Evolutionary conservation across 2,113 vertebrate species (phyloP).

Genomic region (Pelobates fuscus): DNA sequence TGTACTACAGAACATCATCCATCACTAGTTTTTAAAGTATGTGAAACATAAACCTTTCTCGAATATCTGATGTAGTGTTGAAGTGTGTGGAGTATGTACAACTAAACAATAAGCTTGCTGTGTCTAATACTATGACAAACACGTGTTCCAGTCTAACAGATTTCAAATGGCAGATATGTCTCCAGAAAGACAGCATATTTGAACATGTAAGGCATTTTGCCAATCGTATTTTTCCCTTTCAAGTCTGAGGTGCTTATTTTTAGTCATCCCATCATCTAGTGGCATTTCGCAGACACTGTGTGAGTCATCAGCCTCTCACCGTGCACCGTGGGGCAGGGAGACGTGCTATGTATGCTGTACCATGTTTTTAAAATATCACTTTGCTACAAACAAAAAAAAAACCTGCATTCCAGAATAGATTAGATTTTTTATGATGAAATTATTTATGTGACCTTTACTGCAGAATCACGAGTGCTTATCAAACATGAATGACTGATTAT

Average conservation of each 20-base stretch:
- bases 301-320: slow-evolving; percentile 71
- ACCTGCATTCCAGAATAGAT: too few relatives aligned
- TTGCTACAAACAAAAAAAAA: neutral
- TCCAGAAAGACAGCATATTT: neutral
- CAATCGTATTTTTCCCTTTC: slow-evolving; percentile 61
- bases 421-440: neutral
- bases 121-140: too few relatives aligned
- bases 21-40: too few relatives aligned
- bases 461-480: neutral
- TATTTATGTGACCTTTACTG: slow-evolving; percentile 6
- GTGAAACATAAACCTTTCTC: too few relatives aligned
- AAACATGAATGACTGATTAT: neutral
- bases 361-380: slow-evolving; percentile 1
- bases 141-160: neutral
- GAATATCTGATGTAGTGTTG: too few relatives aligned
- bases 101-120: too few relatives aligned
- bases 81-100: too few relatives aligned
- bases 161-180: slow-evolving; percentile 14
- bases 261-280: slow-evolving; percentile 74
- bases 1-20: too few relatives aligned
- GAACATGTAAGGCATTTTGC: slow-evolving; percentile 16
- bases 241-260: slow-evolving; percentile 68
- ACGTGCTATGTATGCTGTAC: neutral
- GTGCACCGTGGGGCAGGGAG: slow-evolving; percentile 60
- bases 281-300: slow-evolving; percentile 71